phyloP scores from a whole-genome alignment of 2,888 invertebrate genomes.

The Polylopha cassiicola region DNA sequence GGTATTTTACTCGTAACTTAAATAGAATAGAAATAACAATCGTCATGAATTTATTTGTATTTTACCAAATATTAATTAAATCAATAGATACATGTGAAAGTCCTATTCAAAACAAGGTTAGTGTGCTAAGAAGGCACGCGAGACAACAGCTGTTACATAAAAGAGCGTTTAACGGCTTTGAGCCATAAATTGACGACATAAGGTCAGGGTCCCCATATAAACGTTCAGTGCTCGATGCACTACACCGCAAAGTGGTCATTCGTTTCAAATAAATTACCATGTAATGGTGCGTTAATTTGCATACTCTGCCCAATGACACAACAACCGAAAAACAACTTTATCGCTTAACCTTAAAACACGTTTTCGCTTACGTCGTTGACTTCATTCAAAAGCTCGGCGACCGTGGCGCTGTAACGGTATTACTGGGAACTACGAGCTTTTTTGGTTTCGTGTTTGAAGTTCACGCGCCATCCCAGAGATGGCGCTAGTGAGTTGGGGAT shows the following conservation, averaged over 20 bases:
- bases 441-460: too few species aligned
- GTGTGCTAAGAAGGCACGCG: constrained; percentile 53
- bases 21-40: constrained; percentile 1
- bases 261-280: constrained; percentile 77
- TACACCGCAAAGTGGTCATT: constrained; percentile 76
- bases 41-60: constrained; percentile 25
- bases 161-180: constrained; percentile 63
- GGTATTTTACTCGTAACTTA: too few species aligned
- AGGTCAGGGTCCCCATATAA: constrained; percentile 76
- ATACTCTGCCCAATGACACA: constrained; percentile 58
- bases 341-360: constrained; percentile 30
- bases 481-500: constrained; percentile 45
- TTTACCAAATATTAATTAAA: constrained; percentile 33
- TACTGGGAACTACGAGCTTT: constrained; percentile 57
- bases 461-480: constrained; percentile 60
- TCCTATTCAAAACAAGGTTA: constrained; percentile 58
- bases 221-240: constrained; percentile 72
- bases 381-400: constrained; percentile 70
- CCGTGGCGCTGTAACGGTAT: constrained; percentile 48
- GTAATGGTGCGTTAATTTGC: constrained; percentile 76
- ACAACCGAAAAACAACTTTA: constrained; percentile 47
- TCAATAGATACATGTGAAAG: constrained; percentile 57
- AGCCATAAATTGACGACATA: constrained; percentile 75
- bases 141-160: constrained; percentile 72
- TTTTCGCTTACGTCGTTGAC: constrained; percentile 31